These are phyloP conservation scores for Cheilosia soror DNA, from an alignment of 2,888 invertebrate genomes.

Conservation along the genomic window DNA sequence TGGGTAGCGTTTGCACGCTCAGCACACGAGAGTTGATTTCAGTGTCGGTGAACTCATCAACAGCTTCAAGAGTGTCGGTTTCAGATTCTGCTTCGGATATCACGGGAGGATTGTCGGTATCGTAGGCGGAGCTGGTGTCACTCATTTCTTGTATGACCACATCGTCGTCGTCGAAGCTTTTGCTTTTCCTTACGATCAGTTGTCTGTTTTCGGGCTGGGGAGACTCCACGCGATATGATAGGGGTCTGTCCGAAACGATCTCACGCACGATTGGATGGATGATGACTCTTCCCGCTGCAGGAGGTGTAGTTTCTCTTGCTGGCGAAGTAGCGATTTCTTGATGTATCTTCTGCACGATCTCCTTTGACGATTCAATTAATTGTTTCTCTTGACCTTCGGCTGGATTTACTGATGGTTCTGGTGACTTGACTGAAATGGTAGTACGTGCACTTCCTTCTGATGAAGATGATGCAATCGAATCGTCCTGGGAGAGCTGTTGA, in stretches of 20 bases:
- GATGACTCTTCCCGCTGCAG: constrained; percentile 12
- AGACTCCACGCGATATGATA: constrained; percentile 78
- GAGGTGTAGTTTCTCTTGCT: constrained; percentile 14
- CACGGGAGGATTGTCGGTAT: constrained; percentile 85
- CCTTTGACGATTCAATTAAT: neutral
- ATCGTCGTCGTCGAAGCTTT: constrained; percentile 65
- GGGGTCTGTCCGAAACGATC: constrained; percentile 34
- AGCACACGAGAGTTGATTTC: constrained; percentile 58
- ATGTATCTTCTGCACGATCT: neutral
- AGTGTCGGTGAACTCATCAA: constrained; percentile 81
- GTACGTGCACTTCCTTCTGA: constrained; percentile 52
- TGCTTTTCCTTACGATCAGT: constrained; percentile 75
- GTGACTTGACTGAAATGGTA: constrained; percentile 36
- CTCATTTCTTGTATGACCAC: constrained; percentile 81
- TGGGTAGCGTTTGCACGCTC: constrained; percentile 74
- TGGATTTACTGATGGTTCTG: constrained; percentile 13
- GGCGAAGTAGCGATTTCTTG: neutral
- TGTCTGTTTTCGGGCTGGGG: constrained; percentile 67
- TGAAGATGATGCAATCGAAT: constrained; percentile 44
- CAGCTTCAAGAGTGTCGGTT: constrained; percentile 77
- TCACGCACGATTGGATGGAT: constrained; percentile 51
- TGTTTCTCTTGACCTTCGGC: constrained; percentile 1
- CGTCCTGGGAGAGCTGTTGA: constrained; percentile 30
- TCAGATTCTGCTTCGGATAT: constrained; percentile 88
- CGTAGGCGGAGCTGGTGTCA: constrained; percentile 81